Percentiles rank a stretch among this genome's conserved stretches.
These are phyloP conservation scores for Drosophila neonasuta DNA, from an alignment of 2,888 invertebrate species.

Conservation along the genomic window DNA sequence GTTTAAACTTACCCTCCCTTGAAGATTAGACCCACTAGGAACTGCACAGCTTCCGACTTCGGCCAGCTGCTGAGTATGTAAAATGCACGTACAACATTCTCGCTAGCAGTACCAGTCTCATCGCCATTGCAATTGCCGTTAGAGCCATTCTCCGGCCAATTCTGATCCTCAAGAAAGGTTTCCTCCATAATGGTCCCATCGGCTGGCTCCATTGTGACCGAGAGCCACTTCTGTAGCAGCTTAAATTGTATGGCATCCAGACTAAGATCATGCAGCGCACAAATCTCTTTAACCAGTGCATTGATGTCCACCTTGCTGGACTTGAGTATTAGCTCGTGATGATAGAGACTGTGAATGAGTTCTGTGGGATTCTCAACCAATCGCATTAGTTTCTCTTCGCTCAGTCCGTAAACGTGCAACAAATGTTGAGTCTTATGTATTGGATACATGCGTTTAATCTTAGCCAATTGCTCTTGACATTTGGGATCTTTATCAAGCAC, in stretches of 20 bases:
- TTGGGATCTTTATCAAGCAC: conserved; percentile 64
- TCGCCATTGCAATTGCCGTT: conserved; percentile 36
- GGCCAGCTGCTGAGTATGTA: conserved; percentile 82
- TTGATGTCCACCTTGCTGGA: conserved; percentile 80
- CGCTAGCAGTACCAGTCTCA: conserved; percentile 63
- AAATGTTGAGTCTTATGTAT: conserved; percentile 81
- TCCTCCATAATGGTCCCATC: conserved; percentile 80
- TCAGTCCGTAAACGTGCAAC: conserved; percentile 79
- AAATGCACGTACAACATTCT: conserved; percentile 80
- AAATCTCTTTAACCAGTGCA: conserved; percentile 79
- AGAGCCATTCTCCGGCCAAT: conserved; percentile 49
- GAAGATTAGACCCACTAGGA: conserved; percentile 79
- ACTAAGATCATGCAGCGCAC: conserved; percentile 75
- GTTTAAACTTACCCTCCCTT: conserved; percentile 77
- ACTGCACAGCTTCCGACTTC: conserved; percentile 77
- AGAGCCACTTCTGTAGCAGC: conserved; percentile 81
- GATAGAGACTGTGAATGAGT: conserved; percentile 79
- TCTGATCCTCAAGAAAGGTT: conserved; percentile 80
- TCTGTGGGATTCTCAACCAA: conserved; percentile 80
- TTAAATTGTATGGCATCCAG: conserved; percentile 78
- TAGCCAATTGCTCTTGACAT: conserved; percentile 76
- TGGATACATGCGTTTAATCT: conserved; percentile 81
- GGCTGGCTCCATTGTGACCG: conserved; percentile 70
- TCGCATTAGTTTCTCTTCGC: conserved; percentile 80
- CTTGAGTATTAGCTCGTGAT: conserved; percentile 79